These are phyloP conservation scores for Dasyornis broadbenti DNA, from an alignment of 2,113 vertebrate genomes.

Conservation along the genomic window DNA sequence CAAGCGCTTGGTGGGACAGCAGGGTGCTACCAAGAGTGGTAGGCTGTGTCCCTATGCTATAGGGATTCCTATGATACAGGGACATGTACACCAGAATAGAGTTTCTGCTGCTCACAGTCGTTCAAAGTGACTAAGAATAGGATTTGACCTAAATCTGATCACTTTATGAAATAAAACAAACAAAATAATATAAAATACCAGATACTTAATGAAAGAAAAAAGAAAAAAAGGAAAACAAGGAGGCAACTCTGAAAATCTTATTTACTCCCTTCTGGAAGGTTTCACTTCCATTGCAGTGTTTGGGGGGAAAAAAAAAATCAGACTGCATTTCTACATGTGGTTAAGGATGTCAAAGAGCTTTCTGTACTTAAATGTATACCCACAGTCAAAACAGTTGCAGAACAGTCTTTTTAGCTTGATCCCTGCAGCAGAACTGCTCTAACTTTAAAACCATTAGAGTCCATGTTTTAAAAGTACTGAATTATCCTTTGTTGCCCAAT, in stretches of 20 bases:
- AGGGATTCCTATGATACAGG: neutral
- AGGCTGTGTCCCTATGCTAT: neutral
- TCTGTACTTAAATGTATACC: neutral
- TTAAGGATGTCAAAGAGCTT: neutral
- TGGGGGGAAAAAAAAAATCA: neutral
- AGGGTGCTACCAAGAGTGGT: too few relatives aligned
- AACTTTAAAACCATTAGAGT: neutral
- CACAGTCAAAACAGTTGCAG: neutral
- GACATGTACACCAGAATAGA: neutral
- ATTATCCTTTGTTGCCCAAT: neutral
- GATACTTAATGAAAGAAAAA: neutral
- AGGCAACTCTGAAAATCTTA: neutral
- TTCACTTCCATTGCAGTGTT: neutral
- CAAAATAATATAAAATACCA: neutral
- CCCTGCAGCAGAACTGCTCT: neutral
- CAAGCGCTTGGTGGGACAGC: neutral
- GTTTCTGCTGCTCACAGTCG: neutral
- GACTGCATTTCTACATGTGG: accelerated
- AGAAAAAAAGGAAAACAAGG: neutral
- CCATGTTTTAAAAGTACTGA: neutral
- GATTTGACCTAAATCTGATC: neutral
- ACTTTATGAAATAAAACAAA: neutral
- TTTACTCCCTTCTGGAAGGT: accelerated
- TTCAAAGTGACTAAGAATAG: neutral
- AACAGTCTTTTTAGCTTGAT: neutral